Evolutionary conservation across 1,140 invertebrate genomes (phyloP).

Genomic region (Heterodera schachtii): DNA sequence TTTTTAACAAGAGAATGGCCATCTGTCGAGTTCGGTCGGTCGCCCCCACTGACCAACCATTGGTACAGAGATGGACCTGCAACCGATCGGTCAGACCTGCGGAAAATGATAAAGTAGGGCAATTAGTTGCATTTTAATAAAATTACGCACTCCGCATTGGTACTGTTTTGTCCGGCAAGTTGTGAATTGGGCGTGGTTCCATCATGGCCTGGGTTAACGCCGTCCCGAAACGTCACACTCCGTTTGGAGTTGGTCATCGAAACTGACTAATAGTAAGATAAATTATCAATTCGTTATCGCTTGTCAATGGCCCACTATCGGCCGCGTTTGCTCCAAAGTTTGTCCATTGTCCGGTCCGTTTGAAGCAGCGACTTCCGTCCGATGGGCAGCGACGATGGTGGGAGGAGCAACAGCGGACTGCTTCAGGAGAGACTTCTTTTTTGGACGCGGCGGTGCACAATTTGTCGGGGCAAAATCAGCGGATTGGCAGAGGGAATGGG

Average conservation of each 20-base stretch:
- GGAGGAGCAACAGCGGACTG: neutral
- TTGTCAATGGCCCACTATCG: neutral
- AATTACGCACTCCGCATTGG: neutral
- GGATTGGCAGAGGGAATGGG: neutral
- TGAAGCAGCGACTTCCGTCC: too few relatives aligned
- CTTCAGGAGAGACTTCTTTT: slow-evolving; percentile 38
- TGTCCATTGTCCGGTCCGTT: neutral
- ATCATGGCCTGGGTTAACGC: slow-evolving; percentile 40
- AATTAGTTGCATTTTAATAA: too few relatives aligned
- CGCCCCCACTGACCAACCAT: neutral
- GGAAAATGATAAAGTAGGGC: neutral
- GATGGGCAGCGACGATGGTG: neutral
- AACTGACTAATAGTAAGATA: neutral
- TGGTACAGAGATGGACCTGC: neutral
- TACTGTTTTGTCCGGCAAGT: neutral
- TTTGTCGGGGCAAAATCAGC: neutral
- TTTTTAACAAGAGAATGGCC: neutral
- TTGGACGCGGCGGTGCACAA: neutral
- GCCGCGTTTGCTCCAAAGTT: neutral
- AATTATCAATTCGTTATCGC: neutral
- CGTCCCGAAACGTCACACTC: slow-evolving; percentile 40
- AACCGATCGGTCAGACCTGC: neutral
- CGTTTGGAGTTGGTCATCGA: slow-evolving; percentile 14
- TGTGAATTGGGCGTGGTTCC: neutral
- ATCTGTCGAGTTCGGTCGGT: neutral